Evolutionary conservation across 2,888 invertebrate species (phyloP), one percentile per base, ranked within the genome.

Genomic region (Hirtodrosophila confusa): DNA sequence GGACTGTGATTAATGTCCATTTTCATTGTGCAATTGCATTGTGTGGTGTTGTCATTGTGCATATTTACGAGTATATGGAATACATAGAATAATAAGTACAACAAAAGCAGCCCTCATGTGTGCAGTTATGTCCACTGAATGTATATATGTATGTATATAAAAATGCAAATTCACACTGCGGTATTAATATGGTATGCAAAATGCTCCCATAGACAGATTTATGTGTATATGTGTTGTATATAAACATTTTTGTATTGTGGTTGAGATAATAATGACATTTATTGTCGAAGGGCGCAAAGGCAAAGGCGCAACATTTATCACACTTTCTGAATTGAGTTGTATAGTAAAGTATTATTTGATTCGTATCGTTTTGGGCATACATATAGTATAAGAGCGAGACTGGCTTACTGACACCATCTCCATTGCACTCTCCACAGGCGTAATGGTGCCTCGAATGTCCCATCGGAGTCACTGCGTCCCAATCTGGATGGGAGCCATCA

Each of bases 401-500:
- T 27, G n/a, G 24, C 4, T n/a, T 35, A 55, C 27, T 75, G 33
- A 60, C 56, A 58, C 7, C 24, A 60, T 55, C 44, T 65, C 11
- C 33, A 55, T 58, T 48, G 43, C 60, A 62, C 64, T 72, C 35
- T 76, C 62, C 65, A 71, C 78, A 89, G 96, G 94, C 95, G 95
- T 92, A 96, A 95, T 92, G 96, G 95, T 74, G 94, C 94, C 53
- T 93, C 94, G 74, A 94, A 95, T 69, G 85, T 90, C 58, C 89
- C 90, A 60, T 84, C 90, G 62, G 91, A 91, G 80, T 82, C 90
- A 61, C 80, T 91, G 77, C 90, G 91, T 69, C 90, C 89, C 75
- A 91, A 90, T 50, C 86, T 91, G 76, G 91, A 91, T 73, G 92
- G 92, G 75, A 91, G 90, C 72, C 98, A 98, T 92, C 95, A 96